Conservation (phyloP, 2,113 vertebrate species). For the Anthoscopus minutus region DNA sequence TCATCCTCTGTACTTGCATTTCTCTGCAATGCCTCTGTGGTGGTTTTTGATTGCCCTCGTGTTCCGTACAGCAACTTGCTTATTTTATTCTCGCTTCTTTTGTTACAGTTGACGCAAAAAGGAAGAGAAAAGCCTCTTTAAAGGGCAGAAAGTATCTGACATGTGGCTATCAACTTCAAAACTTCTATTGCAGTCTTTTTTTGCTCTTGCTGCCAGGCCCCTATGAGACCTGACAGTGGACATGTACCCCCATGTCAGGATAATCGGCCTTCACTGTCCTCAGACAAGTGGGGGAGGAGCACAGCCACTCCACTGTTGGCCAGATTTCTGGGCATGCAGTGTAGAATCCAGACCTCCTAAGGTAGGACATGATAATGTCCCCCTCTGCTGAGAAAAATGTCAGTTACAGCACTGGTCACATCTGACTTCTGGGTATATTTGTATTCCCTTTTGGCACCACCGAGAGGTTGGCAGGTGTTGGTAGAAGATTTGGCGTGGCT, state of each 20-base stretch:
- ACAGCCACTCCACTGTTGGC: conserved; percentile 63
- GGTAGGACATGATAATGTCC: conserved; percentile 63
- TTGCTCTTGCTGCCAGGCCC: conserved; percentile 64
- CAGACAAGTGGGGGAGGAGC: conserved; percentile 65
- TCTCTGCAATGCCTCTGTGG: conserved; percentile 22
- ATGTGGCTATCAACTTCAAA: conserved; percentile 66
- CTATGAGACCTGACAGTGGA: conserved; percentile 66
- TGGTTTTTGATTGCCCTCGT: conserved; percentile 60
- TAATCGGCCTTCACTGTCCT: conserved; percentile 60
- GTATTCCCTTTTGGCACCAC: conserved; percentile 12
- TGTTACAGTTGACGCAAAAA: conserved; percentile 66
- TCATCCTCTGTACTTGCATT: conserved; percentile 25
- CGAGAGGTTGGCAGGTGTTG: conserved; percentile 14
- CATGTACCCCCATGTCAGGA: conserved; percentile 61
- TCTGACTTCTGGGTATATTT: conserved; percentile 38
- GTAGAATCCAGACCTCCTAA: conserved; percentile 67
- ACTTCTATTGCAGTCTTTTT: conserved; percentile 64
- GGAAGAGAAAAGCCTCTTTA: conserved; percentile 67
- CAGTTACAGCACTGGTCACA: conserved; percentile 21
- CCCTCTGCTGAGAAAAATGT: conserved; percentile 56
- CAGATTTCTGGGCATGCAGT: conserved; percentile 68
- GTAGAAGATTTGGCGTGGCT: neutral
- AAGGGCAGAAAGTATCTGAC: conserved; percentile 63
- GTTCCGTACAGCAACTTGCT: conserved; percentile 41
- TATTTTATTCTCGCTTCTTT: conserved; percentile 68